Base-by-base conservation (phyloP, 2,888 invertebrate genomes). In the Nysson spinosus region DNA sequence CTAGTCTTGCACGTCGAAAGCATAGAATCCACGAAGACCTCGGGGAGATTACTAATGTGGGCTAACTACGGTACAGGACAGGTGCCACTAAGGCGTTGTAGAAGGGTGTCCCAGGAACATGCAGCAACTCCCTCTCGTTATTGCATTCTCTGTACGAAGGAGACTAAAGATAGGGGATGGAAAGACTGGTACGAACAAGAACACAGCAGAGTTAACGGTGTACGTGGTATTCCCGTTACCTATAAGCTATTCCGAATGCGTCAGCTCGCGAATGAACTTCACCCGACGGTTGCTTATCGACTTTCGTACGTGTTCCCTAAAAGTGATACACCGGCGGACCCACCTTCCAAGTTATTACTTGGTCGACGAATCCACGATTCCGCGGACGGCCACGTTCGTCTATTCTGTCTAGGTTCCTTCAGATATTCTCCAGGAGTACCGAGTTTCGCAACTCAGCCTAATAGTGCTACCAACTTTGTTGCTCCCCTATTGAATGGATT, bases 301-400 rank as follows among this genome's bases (percentile, higher is more conserved):
- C 83, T 85, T 85, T 85, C 80, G 83, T 86, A 86, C 85, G 86
- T 86, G 86, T 83, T 77, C 66, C 73, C 79, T 82, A 81, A 82
- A 77, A 78, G 80, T 78, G 79, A 81, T 77, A 76, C 75, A 61
- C 66, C 66, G 75, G 77, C 78, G 73, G 71, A 77, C 58, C 47
- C 64, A 56, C 57, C 66, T 58, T 66, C 66, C 47, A 73, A 69
- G 75, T 78, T 77, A 77, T 80, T 77, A 75, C 69, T 66, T 65
- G 62, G 62, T 46, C 56, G 62, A 39, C 61, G 49, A 63, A 75
- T 62, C 64, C 77, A 56, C 72, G 77, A 72, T 69, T 64, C 66
- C 46, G 39, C 57, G 72, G 61, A 66, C 46, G 57, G n/a, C 35
- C 56, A 37, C 50, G 58, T 26, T 52, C 61, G 35, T 54, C 62